Evolutionary conservation across 92 coral and sea anemone species (phyloP).

Genomic region (Metridium senile): DNA sequence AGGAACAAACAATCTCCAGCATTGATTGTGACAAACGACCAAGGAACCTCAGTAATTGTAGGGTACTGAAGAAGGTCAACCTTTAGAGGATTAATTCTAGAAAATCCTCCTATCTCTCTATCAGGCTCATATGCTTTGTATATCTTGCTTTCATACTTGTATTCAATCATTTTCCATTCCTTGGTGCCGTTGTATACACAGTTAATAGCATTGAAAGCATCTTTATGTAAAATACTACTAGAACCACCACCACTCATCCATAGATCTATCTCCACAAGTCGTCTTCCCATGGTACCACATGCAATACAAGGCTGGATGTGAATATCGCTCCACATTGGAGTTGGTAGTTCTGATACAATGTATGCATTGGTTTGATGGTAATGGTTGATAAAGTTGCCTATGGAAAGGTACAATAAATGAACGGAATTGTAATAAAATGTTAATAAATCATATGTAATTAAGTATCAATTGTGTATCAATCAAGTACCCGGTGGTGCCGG

Average conservation of each 20-base stretch:
- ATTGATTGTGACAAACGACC: conserved; percentile 83
- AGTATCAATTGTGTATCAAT: too few relatives aligned
- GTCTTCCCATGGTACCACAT: conserved; percentile 72
- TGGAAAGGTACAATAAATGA: not conserved
- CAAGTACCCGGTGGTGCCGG: too few relatives aligned
- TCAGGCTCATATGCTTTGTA: conserved; percentile 95
- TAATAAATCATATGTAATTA: too few relatives aligned
- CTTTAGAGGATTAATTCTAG: conserved; percentile 62
- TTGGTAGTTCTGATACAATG: conserved; percentile 86
- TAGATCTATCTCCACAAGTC: conserved; percentile 84
- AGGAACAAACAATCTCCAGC: conserved; percentile 91
- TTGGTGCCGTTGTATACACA: conserved; percentile 91
- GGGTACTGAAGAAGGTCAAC: conserved; percentile 87
- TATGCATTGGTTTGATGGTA: conserved; percentile 70
- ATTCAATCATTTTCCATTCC: conserved; percentile 90
- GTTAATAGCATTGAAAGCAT: conserved; percentile 93
- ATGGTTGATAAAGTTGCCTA: conserved; percentile 66
- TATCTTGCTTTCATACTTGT: conserved; percentile 77
- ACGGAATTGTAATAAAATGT: too few relatives aligned
- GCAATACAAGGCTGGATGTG: conserved; percentile 75
- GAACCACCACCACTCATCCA: conserved; percentile 99
- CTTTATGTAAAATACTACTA: conserved; percentile 82
- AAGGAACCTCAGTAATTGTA: conserved; percentile 74
- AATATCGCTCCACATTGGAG: conserved; percentile 91
- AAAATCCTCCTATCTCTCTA: conserved; percentile 81